Conservation (phyloP, 2,797 vertebrate species). For the Rhynchotus rufescens region DNA sequence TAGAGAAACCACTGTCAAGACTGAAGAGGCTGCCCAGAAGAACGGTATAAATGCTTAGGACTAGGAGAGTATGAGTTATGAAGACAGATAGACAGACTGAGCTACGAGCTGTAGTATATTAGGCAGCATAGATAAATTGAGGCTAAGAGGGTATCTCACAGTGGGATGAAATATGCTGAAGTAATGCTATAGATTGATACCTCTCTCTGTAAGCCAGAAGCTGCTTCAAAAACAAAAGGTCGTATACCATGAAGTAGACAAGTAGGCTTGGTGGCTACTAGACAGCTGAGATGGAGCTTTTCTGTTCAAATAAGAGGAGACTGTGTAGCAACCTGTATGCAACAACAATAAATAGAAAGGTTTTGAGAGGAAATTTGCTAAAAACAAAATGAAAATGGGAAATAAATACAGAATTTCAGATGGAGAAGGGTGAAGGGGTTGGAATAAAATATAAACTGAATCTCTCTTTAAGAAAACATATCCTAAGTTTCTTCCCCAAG, state of each 20-base stretch:
- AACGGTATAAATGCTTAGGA: constrained; percentile 41
- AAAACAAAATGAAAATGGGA: background rate
- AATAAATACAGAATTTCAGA: background rate
- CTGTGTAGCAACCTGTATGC: background rate
- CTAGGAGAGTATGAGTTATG: constrained; percentile 59
- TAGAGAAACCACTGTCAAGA: constrained; percentile 43
- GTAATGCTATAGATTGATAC: constrained; percentile 38
- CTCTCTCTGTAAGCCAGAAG: background rate
- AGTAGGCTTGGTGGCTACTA: background rate
- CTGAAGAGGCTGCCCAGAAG: constrained; percentile 7
- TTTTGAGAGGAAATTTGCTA: background rate
- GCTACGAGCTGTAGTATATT: constrained; percentile 45
- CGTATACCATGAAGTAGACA: background rate
- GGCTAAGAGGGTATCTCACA: constrained; percentile 40
- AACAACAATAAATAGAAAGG: background rate
- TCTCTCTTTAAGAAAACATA: background rate
- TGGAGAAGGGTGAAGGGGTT: background rate
- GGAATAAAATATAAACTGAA: background rate
- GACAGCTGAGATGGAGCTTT: background rate
- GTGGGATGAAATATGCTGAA: constrained; percentile 44
- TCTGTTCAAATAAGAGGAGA: background rate
- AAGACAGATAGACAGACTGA: constrained; percentile 62
- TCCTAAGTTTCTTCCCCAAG: background rate
- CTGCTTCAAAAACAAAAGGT: constrained; percentile 34
- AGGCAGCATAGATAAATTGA: constrained; percentile 60